Evolutionary conservation across 2,113 vertebrate species (phyloP), one percentile per base, ranked within the genome.

Genomic region (Anolis carolinensis): DNA sequence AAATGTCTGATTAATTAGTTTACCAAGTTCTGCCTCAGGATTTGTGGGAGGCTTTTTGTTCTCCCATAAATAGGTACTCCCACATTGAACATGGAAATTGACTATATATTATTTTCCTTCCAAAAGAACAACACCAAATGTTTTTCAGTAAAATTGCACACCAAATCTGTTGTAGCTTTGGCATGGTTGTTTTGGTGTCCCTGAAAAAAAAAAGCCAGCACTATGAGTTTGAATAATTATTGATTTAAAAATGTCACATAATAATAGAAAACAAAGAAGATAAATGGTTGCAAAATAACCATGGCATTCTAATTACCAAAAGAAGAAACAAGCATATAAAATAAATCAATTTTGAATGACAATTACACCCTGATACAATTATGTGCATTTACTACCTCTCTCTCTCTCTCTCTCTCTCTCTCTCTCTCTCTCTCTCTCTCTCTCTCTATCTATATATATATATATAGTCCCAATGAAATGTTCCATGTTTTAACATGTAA

Each of bases 41-140:
- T 91, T 25, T 71, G 70, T 68, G 82, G 88, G 90, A 94, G 50
- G 18, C 65, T 87, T 91, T 95, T 93, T 91, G 68, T 93, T 95
- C 93, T 86, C 83, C 75, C 79, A 71, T 91, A 93, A 94, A 92
- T 89, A 89, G 90, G 6, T 59, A 30, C 68, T 86, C 55, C 7
- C 13, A 91, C 83, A 82, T 91, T 90, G 92, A 89, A 92, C 93
- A 92, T 89, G 1, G 39, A 94, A 94, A 94, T 89, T 79, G 88
- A 34, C 86, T 78, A 10, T 74, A 44, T 44, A 44, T 44, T 44
- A 4, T 44, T 44, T 44, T 25, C 9, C 1, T 44, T 39, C 52
- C 52, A 55, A 55, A 55, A 14, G 52, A 55, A 55, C 14, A 14
- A 55, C 52, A 55, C 10, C 2, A 55, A 55, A 55, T 55, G 52